Conservation (phyloP, 1,140 invertebrate species). For the Saccostrea cuccullata region DNA sequence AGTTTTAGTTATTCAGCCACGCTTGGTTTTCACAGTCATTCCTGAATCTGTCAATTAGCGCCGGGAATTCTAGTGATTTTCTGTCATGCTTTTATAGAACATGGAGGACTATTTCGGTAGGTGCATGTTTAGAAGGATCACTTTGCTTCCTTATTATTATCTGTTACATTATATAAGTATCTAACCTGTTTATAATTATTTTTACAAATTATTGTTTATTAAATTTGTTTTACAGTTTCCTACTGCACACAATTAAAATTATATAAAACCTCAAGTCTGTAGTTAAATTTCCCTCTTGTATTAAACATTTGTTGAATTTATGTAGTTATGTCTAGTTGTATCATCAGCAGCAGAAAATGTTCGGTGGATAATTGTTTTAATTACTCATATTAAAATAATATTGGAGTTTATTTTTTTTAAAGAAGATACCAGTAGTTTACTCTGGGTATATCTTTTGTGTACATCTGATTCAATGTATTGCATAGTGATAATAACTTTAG, state of each 20-base stretch:
- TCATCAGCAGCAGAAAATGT: no score
- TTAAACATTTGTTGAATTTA: no score
- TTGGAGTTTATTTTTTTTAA: no score
- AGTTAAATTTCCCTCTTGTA: no score
- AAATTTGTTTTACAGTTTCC: background rate
- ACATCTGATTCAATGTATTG: background rate
- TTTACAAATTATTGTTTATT: background rate
- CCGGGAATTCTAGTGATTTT: background rate
- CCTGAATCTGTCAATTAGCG: conserved; percentile 9
- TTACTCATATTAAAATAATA: no score
- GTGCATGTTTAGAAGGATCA: background rate
- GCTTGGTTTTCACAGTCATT: background rate
- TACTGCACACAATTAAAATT: background rate
- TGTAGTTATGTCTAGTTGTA: no score
- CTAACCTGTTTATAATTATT: background rate
- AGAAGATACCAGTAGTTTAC: no score
- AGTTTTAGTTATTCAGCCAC: background rate
- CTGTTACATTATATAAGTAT: no score
- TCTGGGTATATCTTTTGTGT: no score
- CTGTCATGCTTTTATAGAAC: background rate
- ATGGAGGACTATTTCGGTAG: background rate
- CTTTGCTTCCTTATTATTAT: no score
- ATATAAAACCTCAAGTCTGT: no score
- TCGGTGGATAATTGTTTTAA: no score
- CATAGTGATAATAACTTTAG: background rate